phyloP scores from a whole-genome alignment of 2,888 invertebrate species.

The Acrocyrtus sp. region DNA sequence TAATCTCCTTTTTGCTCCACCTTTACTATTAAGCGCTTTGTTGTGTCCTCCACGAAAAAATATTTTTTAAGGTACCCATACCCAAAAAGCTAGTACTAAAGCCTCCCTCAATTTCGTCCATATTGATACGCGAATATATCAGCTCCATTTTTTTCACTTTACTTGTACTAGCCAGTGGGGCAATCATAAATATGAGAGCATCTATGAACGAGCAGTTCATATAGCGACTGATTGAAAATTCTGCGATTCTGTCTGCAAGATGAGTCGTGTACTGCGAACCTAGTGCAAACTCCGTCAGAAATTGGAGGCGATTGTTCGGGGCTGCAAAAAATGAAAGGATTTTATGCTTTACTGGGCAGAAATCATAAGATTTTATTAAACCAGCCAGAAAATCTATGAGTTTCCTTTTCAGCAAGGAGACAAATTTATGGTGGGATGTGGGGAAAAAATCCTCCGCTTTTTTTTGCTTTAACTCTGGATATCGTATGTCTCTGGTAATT shows the following conservation, averaged over 20 bases:
- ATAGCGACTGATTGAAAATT: slow-evolving; percentile 48
- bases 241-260: not conserved
- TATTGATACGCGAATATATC: not conserved
- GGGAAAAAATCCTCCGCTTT: not conserved
- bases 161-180: not conserved
- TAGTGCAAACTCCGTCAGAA: no score
- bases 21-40: not conserved
- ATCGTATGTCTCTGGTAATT: not conserved
- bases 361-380: slow-evolving; percentile 31
- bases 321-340: slow-evolving; percentile 23
- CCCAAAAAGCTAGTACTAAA: not conserved
- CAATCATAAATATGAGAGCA: no score
- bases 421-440: not conserved
- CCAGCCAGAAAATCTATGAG: slow-evolving; percentile 31
- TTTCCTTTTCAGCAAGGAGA: slow-evolving; percentile 3
- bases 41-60: no score
- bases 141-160: not conserved
- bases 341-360: slow-evolving; percentile 45
- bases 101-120: not conserved
- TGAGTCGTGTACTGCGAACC: no score
- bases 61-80: no score
- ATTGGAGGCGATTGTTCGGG: no score
- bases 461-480: not conserved
- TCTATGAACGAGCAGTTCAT: no score
- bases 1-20: not conserved